phyloP scores from a whole-genome alignment of 1,140 invertebrate species.

The Bombus sibiricus region DNA sequence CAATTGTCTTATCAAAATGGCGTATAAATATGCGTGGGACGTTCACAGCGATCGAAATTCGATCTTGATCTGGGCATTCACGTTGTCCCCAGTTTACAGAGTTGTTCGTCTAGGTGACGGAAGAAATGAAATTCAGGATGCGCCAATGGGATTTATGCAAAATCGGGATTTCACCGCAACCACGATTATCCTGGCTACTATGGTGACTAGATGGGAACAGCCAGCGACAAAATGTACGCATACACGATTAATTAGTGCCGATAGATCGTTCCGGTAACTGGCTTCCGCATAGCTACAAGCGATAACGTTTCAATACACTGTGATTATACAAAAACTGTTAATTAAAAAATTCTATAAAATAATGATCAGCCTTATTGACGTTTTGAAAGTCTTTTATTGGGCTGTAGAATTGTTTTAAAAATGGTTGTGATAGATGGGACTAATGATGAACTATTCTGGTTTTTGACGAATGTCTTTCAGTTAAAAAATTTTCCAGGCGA shows the following conservation, averaged over 20 bases:
- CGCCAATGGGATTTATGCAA: conserved; percentile 42
- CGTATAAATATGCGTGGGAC: conserved; percentile 12
- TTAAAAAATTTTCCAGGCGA: no score
- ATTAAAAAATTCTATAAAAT: not conserved
- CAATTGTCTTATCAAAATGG: conserved; percentile 13
- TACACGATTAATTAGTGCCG: conserved; percentile 22
- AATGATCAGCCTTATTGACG: not conserved
- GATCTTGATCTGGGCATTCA: not conserved
- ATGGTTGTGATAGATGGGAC: no score
- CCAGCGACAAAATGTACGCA: not conserved
- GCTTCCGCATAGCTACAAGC: not conserved
- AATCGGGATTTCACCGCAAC: conserved; percentile 18
- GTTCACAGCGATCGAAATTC: conserved; percentile 31
- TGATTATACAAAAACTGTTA: not conserved
- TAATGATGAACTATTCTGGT: no score
- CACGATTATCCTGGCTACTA: conserved; percentile 18
- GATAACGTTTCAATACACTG: not conserved
- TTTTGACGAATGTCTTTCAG: no score
- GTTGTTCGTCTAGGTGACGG: not conserved
- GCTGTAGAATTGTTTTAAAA: no score
- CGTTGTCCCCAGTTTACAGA: not conserved
- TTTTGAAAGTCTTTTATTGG: not conserved
- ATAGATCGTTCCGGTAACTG: not conserved
- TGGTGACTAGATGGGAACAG: not conserved
- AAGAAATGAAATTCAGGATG: conserved; percentile 35